Evolutionary conservation across 2,113 vertebrate species (phyloP), one percentile per base, ranked within the genome.

Genomic region (Pelodiscus sinensis): DNA sequence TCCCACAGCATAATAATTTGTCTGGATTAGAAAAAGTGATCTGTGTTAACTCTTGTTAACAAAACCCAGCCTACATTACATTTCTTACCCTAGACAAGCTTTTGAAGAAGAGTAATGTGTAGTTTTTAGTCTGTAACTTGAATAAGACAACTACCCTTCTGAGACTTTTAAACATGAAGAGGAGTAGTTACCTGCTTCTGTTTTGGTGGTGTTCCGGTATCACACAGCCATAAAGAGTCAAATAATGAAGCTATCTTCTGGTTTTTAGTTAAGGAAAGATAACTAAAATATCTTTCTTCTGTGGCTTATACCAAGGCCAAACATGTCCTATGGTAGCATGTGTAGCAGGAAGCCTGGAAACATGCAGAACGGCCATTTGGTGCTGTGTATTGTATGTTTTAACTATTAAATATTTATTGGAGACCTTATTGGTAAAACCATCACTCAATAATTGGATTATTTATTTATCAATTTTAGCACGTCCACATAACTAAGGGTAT

Each of bases 321-420:
- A 71, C 68, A 71, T 71, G 68, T 35, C 68, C 68, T 35, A 9
- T 71, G 44, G n/a, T 27, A 62, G 60, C 27, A 62, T 5, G 27
- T 62, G 27, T 12, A 62, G 8, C 60, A 27, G 60, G 25, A 62
- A 62, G 60, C 86, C 68, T 71, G 68, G 18, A 71, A 71, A 35
- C 18, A 8, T 35, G 19, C n/a, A 19, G n/a, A 16, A 83, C 75
- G 91, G 84, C 92, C 95, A 96, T 96, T 95, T 97, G 96, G 77
- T 91, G 96, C 94, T 96, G 89, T 95, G 96, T 96, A 95, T 90
- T 52, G 56, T 81, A 81, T 79, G 93, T 95, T 92, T 95, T 89
- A 94, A 96, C 79, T 94, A 95, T 96, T 97, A 97, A 96, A 95
- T 84, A 95, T 96, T 95, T 95, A 96, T 96, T 96, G 91, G 95